A percentile compares a stretch with the other conserved stretches of the same genome.
These are phyloP conservation scores for Melanostoma scalare DNA, from an alignment of 2,888 invertebrate genomes.

Conservation along the genomic window DNA sequence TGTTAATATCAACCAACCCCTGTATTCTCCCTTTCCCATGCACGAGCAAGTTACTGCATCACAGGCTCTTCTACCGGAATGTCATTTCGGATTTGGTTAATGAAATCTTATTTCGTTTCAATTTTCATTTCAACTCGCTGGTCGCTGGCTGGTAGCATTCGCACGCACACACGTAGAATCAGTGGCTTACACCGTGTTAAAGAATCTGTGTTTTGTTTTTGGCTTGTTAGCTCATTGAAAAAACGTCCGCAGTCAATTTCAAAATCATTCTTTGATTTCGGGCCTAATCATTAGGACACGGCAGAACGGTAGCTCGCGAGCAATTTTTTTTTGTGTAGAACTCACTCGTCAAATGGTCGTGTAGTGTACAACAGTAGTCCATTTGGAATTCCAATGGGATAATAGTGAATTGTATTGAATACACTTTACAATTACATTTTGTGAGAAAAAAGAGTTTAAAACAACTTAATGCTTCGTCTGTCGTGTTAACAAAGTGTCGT, in stretches of 20 bases:
- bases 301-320: slow-evolving; percentile 64
- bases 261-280: slow-evolving; percentile 80
- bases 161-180: slow-evolving; percentile 63
- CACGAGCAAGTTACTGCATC: slow-evolving; percentile 64
- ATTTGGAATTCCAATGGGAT: slow-evolving; percentile 49
- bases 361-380: slow-evolving; percentile 16
- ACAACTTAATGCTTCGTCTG: slow-evolving; percentile 35
- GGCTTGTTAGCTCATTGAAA: slow-evolving; percentile 73
- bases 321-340: slow-evolving; percentile 42
- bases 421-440: neutral
- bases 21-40: slow-evolving; percentile 38
- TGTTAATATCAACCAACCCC: slow-evolving; percentile 72
- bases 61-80: slow-evolving; percentile 31
- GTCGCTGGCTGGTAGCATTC: slow-evolving; percentile 26
- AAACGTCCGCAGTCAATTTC: slow-evolving; percentile 78
- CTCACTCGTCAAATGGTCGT: slow-evolving; percentile 24
- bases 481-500: slow-evolving; percentile 42
- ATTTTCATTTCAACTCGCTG: slow-evolving; percentile 62
- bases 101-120: slow-evolving; percentile 72
- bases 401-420: slow-evolving; percentile 13
- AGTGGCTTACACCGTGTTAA: slow-evolving; percentile 61
- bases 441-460: slow-evolving; percentile 12
- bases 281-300: slow-evolving; percentile 81
- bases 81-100: slow-evolving; percentile 55
- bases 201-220: slow-evolving; percentile 49